These are phyloP conservation scores for Apoda limacodes DNA, from an alignment of 2,888 invertebrate genomes.

Conservation along the genomic window DNA sequence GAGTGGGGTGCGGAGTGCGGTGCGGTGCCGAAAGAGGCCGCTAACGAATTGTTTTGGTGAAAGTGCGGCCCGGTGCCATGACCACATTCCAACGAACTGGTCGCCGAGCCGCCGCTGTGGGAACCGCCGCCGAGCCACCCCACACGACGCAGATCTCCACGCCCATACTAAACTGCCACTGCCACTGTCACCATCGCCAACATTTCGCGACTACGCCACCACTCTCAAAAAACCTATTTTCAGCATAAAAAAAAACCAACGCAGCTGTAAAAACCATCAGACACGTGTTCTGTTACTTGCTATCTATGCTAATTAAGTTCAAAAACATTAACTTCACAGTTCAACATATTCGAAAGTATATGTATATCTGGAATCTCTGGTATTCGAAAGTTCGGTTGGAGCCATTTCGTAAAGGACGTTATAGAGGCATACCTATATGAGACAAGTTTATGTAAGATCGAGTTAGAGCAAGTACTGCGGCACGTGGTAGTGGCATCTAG, in stretches of 20 bases:
- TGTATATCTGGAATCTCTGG: no score
- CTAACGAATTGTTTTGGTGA: conserved; percentile 71
- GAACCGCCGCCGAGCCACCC: conserved; percentile 64
- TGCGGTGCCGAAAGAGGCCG: conserved; percentile 66
- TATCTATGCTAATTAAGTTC: no score
- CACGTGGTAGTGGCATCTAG: conserved; percentile 2
- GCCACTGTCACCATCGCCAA: conserved; percentile 25
- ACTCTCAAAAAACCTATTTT: no score
- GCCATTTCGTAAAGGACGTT: no score
- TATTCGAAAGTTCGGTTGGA: no score
- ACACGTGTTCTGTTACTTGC: no score
- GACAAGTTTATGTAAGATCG: not conserved
- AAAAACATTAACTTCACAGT: no score
- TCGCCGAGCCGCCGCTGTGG: conserved; percentile 68
- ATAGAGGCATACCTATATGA: not conserved
- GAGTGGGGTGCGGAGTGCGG: conserved; percentile 49
- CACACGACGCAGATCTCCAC: conserved; percentile 48
- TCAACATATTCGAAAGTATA: no score
- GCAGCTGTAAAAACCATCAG: no score
- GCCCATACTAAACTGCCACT: conserved; percentile 37
- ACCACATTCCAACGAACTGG: conserved; percentile 69
- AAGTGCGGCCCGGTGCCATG: conserved; percentile 67
- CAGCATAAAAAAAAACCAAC: no score
- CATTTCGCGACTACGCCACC: no score
- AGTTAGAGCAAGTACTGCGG: not conserved